These are phyloP conservation scores for Congeria kusceri DNA, from an alignment of 2,888 invertebrate genomes.

Conservation along the genomic window DNA sequence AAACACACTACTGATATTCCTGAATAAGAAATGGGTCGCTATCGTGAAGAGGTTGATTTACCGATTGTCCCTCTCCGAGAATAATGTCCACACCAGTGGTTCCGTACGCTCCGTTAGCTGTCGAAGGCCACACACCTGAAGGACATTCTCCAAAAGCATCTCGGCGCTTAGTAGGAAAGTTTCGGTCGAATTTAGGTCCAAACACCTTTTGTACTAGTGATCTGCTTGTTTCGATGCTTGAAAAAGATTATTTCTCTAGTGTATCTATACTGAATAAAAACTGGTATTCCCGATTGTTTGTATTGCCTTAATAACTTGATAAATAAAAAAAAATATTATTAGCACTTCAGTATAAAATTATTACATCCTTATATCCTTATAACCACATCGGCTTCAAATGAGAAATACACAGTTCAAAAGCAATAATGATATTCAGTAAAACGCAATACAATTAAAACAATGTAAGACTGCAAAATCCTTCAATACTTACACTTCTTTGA, in stretches of 20 bases:
- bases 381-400: too few species aligned
- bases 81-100: conserved; percentile 52
- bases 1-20: too few species aligned
- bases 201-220: conserved; percentile 64
- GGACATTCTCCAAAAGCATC: conserved; percentile 46
- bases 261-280: too few species aligned
- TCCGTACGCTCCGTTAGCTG: conserved; percentile 26
- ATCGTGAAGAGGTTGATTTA: conserved; percentile 11
- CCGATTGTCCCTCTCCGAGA: conserved; percentile 50
- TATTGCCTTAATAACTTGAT: too few species aligned
- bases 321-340: too few species aligned
- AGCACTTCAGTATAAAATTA: too few species aligned
- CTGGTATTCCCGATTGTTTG: too few species aligned
- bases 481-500: conserved; percentile 62
- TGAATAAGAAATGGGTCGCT: background rate
- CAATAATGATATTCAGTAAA: too few species aligned
- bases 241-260: background rate
- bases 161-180: conserved; percentile 62
- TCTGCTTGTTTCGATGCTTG: conserved; percentile 61
- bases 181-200: conserved; percentile 66
- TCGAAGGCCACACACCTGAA: conserved; percentile 60
- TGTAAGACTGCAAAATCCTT: too few species aligned
- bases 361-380: too few species aligned
- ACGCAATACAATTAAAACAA: too few species aligned
- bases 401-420: too few species aligned